Percentiles rank a stretch among this genome's conserved stretches.
phyloP scores from a whole-genome alignment of 2,797 vertebrate species.

The Acanthis flammea region DNA sequence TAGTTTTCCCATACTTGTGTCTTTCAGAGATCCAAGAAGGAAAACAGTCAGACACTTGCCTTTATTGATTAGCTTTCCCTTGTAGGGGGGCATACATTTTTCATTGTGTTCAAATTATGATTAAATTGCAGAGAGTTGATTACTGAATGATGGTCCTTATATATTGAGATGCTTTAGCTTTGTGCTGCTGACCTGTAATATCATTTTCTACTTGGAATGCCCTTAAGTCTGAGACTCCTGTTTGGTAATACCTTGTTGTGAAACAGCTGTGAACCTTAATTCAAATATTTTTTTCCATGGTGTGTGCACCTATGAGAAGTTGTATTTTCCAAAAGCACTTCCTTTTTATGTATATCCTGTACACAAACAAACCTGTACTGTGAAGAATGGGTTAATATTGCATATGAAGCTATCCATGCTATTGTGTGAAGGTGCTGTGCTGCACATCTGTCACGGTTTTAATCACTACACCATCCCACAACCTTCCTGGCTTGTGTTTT shows the following conservation, averaged over 20 bases:
- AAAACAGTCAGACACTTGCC: background rate
- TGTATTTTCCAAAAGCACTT: background rate
- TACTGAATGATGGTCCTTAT: background rate
- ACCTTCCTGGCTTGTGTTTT: background rate
- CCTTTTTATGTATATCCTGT: background rate
- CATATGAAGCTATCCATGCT: background rate
- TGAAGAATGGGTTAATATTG: background rate
- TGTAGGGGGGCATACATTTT: background rate
- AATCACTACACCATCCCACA: background rate
- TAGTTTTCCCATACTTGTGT: constrained; percentile 50
- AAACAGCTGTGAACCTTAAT: background rate
- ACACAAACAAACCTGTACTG: background rate
- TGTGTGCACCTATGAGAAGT: background rate
- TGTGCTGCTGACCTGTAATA: background rate
- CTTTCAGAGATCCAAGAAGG: constrained; percentile 1
- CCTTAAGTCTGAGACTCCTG: background rate
- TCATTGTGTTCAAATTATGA: background rate
- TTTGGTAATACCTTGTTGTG: background rate
- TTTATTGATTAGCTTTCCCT: background rate
- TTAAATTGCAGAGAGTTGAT: background rate
- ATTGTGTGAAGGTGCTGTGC: background rate
- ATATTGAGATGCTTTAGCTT: background rate
- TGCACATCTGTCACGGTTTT: background rate
- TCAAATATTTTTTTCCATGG: background rate
- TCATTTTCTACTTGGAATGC: background rate